These are phyloP conservation scores for Eupithecia abbreviata DNA, from an alignment of 2,888 invertebrate genomes.

Conservation along the genomic window DNA sequence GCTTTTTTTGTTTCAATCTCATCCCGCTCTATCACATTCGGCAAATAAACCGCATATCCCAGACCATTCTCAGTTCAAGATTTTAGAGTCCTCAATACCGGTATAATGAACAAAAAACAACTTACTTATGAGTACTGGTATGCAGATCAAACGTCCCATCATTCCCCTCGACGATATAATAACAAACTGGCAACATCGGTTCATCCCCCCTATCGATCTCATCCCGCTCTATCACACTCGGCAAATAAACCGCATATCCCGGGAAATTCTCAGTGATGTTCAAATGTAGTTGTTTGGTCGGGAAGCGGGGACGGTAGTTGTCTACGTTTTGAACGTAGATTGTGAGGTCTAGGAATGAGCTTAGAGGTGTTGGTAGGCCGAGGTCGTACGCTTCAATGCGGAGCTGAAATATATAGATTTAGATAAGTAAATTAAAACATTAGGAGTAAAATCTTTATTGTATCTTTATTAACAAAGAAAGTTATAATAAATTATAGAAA, in stretches of 20 bases:
- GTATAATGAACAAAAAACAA: background rate
- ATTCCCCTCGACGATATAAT: constrained; percentile 94
- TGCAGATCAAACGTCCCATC: constrained; percentile 89
- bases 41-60: constrained; percentile 86
- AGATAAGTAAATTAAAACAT: no score
- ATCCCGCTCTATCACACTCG: constrained; percentile 93
- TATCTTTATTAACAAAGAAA: no score
- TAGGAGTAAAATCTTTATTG: no score
- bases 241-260: constrained; percentile 86
- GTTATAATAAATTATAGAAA: no score
- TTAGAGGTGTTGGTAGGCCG: constrained; percentile 93
- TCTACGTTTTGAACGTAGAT: constrained; percentile 95
- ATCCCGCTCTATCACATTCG: constrained; percentile 93
- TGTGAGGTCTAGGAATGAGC: constrained; percentile 93
- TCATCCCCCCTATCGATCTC: constrained; percentile 93
- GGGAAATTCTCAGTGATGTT: constrained; percentile 88
- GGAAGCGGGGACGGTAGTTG: constrained; percentile 94
- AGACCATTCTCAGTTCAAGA: constrained; percentile 82
- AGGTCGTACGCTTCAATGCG: constrained; percentile 95
- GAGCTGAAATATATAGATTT: constrained; percentile 81
- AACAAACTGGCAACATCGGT: constrained; percentile 93
- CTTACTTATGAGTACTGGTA: constrained; percentile 88
- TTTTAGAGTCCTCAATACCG: no score
- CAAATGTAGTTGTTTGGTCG: constrained; percentile 87
- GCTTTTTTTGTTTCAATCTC: constrained; percentile 84